These are phyloP conservation scores for Steinernema feltiae DNA, from an alignment of 1,140 invertebrate genomes.

Conservation along the genomic window DNA sequence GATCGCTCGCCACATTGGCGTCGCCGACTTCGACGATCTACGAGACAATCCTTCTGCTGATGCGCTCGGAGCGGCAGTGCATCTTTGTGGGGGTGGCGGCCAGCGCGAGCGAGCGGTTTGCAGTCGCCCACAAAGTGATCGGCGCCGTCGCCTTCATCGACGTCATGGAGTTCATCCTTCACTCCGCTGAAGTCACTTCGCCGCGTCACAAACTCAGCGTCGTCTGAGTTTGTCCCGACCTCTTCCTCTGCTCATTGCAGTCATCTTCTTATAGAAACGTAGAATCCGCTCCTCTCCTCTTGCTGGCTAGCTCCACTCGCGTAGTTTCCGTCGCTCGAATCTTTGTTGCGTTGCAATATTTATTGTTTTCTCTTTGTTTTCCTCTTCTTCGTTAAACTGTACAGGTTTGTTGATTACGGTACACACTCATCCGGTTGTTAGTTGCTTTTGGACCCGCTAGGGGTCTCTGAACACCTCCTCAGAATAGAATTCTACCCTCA, in stretches of 20 bases:
- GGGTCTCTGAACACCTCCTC: no score
- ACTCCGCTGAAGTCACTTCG: neutral
- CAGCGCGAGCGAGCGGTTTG: no score
- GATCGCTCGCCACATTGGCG: neutral
- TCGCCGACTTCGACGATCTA: neutral
- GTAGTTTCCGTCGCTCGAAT: neutral
- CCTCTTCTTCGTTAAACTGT: neutral
- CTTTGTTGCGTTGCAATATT: slow-evolving; percentile 12
- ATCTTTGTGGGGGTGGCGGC: neutral
- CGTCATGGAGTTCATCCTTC: slow-evolving; percentile 9
- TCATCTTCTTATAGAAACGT: neutral
- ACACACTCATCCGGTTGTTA: slow-evolving; percentile 6
- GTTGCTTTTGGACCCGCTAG: neutral
- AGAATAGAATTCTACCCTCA: no score
- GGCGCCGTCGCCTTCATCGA: neutral
- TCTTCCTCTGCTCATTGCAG: neutral
- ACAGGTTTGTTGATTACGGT: neutral
- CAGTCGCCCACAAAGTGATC: neutral
- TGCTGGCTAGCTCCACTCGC: neutral
- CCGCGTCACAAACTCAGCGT: neutral
- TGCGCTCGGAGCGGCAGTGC: neutral
- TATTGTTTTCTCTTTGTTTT: neutral
- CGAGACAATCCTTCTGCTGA: neutral
- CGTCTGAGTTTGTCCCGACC: neutral
- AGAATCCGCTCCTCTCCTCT: neutral